Evolutionary conservation across 1,140 invertebrate species (phyloP), one percentile per base, ranked within the genome.

Genomic region (Liolophura sinensis): DNA sequence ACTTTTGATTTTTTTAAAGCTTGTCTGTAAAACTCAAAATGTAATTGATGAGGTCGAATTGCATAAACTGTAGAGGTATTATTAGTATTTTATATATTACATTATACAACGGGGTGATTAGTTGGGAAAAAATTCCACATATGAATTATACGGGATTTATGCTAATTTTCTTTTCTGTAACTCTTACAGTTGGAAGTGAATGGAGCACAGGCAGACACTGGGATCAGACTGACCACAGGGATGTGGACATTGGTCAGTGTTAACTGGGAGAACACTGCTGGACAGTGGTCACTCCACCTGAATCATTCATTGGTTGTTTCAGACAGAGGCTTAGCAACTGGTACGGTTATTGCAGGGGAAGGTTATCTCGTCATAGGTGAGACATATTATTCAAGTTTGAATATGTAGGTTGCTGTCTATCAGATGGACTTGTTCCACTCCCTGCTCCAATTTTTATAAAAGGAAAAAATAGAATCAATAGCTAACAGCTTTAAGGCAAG

Each of bases 231-330:
- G 31, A 57, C 61, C 20, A 49, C 54, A 49, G 65, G 56, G 20
- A 55, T 60, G n/a, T 70, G 68, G 68, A 48, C 61, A 22, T 64
- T 66, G 52, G 24, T 70, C 1, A 66, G 64, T 64, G 46, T 64
- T 20, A 54, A 52, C 7, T 70, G 68, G 68, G 27, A 48, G 48
- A 62, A 56, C 18, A n/a, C 18, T 18, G 52, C 27, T 48, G 61
- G 64, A n/a, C 27, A 14, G 40, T 70, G 68, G 68, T 49, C n/a
- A 24, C 46, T 70, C 11, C 51, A 57, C 31, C 18, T 67, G 49
- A 70, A 70, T 57, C 64, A 64, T 12, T 63, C 68, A 24, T 20
- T 47, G 11, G 60, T 40, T 9, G 9, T 40, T 40, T 40, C 31
- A 40, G 31, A 40, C 31, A n/a, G 11, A 47, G 49, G 31, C 3